A percentile compares a stretch with the other conserved stretches of the same genome.
These are phyloP conservation scores for Serinus canaria DNA, from an alignment of 2,113 vertebrate genomes.

Conservation along the genomic window DNA sequence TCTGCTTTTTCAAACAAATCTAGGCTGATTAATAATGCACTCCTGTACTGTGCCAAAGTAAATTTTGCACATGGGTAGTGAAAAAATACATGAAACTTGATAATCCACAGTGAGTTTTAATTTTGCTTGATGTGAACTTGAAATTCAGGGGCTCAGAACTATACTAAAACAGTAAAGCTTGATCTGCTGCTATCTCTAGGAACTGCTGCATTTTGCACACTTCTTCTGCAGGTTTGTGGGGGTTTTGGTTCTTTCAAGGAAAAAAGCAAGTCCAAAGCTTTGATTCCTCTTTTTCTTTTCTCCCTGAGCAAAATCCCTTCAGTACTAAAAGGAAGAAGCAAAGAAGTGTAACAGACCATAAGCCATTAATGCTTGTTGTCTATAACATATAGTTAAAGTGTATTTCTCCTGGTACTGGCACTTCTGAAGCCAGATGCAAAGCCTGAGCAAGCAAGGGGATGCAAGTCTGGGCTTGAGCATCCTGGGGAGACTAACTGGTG, in stretches of 20 bases:
- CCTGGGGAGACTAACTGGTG: background rate
- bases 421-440: background rate
- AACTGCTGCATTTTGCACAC: background rate
- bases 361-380: background rate
- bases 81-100: background rate
- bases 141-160: background rate
- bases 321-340: background rate
- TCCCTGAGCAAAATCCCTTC: background rate
- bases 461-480: background rate
- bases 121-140: background rate
- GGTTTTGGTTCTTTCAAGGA: background rate
- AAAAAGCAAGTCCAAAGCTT: background rate
- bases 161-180: background rate
- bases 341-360: background rate
- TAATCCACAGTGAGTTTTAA: background rate
- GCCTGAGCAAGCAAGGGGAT: background rate
- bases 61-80: background rate
- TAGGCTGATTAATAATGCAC: conserved; percentile 41
- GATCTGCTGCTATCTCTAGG: background rate
- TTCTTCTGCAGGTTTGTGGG: background rate
- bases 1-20: conserved; percentile 48
- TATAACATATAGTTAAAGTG: background rate
- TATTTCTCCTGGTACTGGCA: background rate
- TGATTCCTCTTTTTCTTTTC: background rate
- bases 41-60: conserved; percentile 7